phyloP scores from a whole-genome alignment of 2,888 invertebrate species.

The Rhimphoctona megacephalus region DNA sequence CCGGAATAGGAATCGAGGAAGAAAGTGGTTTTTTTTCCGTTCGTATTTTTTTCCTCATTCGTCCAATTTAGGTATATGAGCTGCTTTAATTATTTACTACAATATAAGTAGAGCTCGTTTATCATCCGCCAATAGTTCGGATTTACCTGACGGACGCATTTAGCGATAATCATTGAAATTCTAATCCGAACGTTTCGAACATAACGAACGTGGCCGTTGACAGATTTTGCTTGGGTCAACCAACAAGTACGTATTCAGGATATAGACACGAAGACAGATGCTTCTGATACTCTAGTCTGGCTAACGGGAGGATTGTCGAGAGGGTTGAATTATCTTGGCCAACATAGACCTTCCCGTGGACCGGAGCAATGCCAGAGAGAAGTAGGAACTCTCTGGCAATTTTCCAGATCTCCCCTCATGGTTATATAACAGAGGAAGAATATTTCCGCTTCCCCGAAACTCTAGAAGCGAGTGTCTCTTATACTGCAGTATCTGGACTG shows the following conservation, averaged over 20 bases:
- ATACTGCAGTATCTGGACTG: conserved; percentile 25
- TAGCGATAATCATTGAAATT: conserved; percentile 57
- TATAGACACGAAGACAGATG: conserved; percentile 48
- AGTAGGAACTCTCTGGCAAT: conserved; percentile 58
- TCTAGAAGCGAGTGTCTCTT: conserved; percentile 43
- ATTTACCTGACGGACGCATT: conserved; percentile 33
- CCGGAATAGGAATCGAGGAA: not conserved
- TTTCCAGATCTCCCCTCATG: conserved; percentile 48
- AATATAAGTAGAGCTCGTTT: not conserved
- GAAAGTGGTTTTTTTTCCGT: not conserved
- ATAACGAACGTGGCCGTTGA: conserved; percentile 45
- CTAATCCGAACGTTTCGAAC: conserved; percentile 40
- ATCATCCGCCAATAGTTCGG: conserved; percentile 21
- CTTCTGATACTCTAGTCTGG: conserved; percentile 12
- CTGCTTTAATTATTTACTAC: not conserved
- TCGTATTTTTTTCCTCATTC: not conserved
- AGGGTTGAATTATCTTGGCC: conserved; percentile 43
- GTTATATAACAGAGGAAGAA: conserved; percentile 33
- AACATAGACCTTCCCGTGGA: conserved; percentile 32
- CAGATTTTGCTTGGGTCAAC: conserved; percentile 51
- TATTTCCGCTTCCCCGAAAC: conserved; percentile 43
- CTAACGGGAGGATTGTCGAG: conserved; percentile 50
- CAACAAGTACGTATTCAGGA: conserved; percentile 44
- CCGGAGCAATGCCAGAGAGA: conserved; percentile 51
- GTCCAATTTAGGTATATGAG: not conserved